Conservation (phyloP, 2,888 invertebrate species). For the Papilio gigon region DNA sequence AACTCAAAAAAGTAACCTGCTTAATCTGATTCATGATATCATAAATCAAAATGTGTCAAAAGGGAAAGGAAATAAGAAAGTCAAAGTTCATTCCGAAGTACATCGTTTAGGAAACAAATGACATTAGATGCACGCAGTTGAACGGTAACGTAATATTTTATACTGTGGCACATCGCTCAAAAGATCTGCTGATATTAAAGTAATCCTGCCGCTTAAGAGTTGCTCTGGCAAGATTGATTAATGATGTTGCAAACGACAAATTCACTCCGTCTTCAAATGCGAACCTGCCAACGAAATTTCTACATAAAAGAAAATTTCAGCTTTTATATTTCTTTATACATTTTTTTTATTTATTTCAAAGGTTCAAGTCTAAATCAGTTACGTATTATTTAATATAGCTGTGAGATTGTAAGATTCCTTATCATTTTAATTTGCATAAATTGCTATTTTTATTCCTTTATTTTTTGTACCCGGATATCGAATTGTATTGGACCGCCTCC, state of each 20-base stretch:
- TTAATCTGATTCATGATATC: slow-evolving; percentile 17
- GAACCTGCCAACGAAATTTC: slow-evolving; percentile 49
- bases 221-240: slow-evolving; percentile 73
- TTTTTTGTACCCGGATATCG: slow-evolving; percentile 35
- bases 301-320: slow-evolving; percentile 2
- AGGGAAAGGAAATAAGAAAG: slow-evolving; percentile 53
- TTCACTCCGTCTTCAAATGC: slow-evolving; percentile 61
- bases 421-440: slow-evolving; percentile 26
- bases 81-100: slow-evolving; percentile 49
- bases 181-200: slow-evolving; percentile 74
- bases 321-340: neutral
- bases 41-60: slow-evolving; percentile 41
- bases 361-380: slow-evolving; percentile 10
- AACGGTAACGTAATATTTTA: slow-evolving; percentile 67
- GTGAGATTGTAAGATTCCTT: slow-evolving; percentile 12
- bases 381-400: slow-evolving; percentile 7
- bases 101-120: slow-evolving; percentile 46
- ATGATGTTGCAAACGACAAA: slow-evolving; percentile 71
- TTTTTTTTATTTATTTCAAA: slow-evolving; percentile 4
- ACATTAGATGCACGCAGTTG: slow-evolving; percentile 49
- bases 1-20: neutral
- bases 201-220: slow-evolving; percentile 71
- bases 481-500: slow-evolving; percentile 26
- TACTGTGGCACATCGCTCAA: slow-evolving; percentile 53
- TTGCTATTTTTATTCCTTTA: slow-evolving; percentile 30